phyloP scores from a whole-genome alignment of 2,888 invertebrate species.

The Troides oblongomaculatus region DNA sequence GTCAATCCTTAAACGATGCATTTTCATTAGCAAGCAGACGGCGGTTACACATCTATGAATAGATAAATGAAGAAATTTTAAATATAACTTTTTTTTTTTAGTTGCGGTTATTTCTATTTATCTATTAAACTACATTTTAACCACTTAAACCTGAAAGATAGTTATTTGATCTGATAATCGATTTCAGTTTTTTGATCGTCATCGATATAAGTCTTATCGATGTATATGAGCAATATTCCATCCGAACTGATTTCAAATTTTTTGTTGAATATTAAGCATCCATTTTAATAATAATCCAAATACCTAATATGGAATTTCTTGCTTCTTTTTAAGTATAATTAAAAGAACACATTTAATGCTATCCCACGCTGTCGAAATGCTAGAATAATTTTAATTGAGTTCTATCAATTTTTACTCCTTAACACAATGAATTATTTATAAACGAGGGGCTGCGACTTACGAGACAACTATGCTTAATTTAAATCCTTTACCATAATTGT shows the following conservation, averaged over 20 bases:
- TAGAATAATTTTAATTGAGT: neutral
- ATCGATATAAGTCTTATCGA: too few relatives aligned
- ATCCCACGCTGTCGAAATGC: too few relatives aligned
- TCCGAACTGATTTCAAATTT: too few relatives aligned
- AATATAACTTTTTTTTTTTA: neutral
- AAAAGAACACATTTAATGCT: too few relatives aligned
- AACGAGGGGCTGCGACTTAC: neutral
- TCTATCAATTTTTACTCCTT: neutral
- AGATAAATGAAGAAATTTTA: neutral
- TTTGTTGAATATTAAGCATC: too few relatives aligned
- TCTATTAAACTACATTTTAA: neutral
- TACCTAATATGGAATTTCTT: too few relatives aligned
- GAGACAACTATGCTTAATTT: slow-evolving; percentile 4
- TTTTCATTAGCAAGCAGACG: slow-evolving; percentile 2
- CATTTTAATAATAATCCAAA: too few relatives aligned
- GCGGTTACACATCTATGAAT: neutral
- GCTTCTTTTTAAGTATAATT: too few relatives aligned
- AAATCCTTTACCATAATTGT: slow-evolving; percentile 7
- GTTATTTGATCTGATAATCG: too few relatives aligned
- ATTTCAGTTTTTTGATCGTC: too few relatives aligned
- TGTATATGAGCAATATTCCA: too few relatives aligned
- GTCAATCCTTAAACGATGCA: slow-evolving; percentile 8
- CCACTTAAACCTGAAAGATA: too few relatives aligned
- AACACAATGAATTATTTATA: slow-evolving; percentile 19
- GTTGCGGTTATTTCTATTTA: neutral